These are phyloP conservation scores for Coregonus suidteri DNA, from an alignment of 2,797 vertebrate genomes.

Conservation along the genomic window DNA sequence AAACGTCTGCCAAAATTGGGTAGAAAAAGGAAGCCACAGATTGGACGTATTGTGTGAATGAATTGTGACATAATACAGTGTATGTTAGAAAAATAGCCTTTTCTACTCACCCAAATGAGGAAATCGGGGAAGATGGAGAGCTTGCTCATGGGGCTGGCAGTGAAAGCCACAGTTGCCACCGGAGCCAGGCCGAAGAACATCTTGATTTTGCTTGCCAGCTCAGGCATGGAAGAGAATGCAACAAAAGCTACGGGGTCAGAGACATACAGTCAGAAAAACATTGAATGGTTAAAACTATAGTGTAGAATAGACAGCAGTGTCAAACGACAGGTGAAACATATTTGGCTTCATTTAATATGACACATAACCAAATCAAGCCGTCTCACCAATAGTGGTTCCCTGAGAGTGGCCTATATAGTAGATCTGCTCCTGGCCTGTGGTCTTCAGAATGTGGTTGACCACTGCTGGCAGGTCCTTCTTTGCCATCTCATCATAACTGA, in stretches of 20 bases:
- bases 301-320: neutral
- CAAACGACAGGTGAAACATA: neutral
- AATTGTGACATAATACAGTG: too few species aligned
- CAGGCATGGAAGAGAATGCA: constrained; percentile 85
- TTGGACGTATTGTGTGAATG: neutral
- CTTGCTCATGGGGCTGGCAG: constrained; percentile 75
- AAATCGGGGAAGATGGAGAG: constrained; percentile 67
- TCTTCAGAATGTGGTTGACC: constrained; percentile 81
- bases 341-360: neutral
- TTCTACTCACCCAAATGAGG: constrained; percentile 65
- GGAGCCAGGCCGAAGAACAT: constrained; percentile 84
- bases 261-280: neutral
- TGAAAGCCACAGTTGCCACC: constrained; percentile 67
- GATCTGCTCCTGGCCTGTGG: constrained; percentile 79
- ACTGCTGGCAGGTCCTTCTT: constrained; percentile 86
- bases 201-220: constrained; percentile 85
- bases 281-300: neutral
- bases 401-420: constrained; percentile 87
- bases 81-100: too few species aligned
- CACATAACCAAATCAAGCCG: neutral
- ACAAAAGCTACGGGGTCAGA: constrained; percentile 79
- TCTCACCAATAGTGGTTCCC: constrained; percentile 82
- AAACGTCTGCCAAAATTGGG: neutral
- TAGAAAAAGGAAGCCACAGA: neutral
- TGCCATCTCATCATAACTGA: constrained; percentile 88